These are phyloP conservation scores for Grapholita molesta DNA, from an alignment of 1,140 invertebrate genomes.

Conservation along the genomic window DNA sequence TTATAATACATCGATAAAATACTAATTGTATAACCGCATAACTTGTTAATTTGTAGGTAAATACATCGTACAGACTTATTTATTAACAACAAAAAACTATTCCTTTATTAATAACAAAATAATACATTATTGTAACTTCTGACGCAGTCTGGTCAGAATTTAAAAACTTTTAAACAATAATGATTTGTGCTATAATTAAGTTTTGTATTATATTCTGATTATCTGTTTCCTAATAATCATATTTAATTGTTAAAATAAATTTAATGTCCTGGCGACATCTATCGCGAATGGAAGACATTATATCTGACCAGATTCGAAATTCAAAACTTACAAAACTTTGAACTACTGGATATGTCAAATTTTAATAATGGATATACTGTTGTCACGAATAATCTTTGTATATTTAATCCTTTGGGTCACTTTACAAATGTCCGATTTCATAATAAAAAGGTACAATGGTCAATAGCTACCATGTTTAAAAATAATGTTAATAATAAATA, in stretches of 20 bases:
- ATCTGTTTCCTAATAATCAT: no score
- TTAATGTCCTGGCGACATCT: not conserved
- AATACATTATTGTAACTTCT: slow-evolving; percentile 12
- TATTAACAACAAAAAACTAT: slow-evolving; percentile 8
- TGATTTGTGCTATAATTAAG: no score
- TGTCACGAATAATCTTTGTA: not conserved
- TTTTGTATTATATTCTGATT: no score
- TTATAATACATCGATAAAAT: slow-evolving; percentile 68
- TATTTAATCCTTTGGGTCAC: slow-evolving; percentile 7
- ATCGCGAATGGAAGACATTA: not conserved
- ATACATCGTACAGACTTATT: slow-evolving; percentile 17
- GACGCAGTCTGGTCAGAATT: not conserved
- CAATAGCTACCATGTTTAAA: not conserved
- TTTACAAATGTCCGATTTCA: not conserved
- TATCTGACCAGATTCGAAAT: not conserved
- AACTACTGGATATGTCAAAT: not conserved
- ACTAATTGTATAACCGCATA: slow-evolving; percentile 65
- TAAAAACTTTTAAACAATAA: no score
- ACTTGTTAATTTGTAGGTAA: slow-evolving; percentile 37
- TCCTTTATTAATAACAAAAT: slow-evolving; percentile 10
- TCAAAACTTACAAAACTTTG: not conserved
- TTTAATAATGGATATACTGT: not conserved
- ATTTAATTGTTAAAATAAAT: not conserved
- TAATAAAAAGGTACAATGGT: not conserved
- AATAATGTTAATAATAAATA: slow-evolving; percentile 12